Base-by-base conservation (phyloP, 2,113 vertebrate species). In the Corythornis cristatus region DNA sequence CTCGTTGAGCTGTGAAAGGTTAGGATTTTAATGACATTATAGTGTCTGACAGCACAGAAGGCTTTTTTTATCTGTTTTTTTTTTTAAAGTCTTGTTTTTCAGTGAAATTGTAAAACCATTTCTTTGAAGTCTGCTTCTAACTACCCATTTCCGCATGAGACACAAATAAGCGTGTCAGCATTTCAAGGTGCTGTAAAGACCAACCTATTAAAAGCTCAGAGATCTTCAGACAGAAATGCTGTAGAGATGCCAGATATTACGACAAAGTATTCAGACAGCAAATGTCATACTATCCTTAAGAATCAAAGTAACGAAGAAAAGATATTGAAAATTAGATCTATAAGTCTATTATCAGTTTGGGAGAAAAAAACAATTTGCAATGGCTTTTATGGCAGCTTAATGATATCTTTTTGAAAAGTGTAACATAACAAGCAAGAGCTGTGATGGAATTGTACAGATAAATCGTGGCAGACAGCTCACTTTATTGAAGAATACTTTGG, bases 291-390 rank as follows among this genome's bases (percentile, higher is more conserved):
- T 87, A 64, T 92, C 60, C 78, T 95, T 96, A 95, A 92, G 94
- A 95, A 94, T 91, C 72, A 94, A 94, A 91, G 94, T 93, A 91
- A 96, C 86, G 92, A 93, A 96, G 93, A 93, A 82, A 83, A 73
- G 84, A 76, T 60, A 56, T 94, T 58, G 93, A 83, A 91, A 92
- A 93, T 95, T 92, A 95, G 78, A 85, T 92, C 89, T 93, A 3
- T 91, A 96, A 61, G 89, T 85, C 90, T 95, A 76, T 95, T 93
- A 95, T 87, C 83, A 90, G 81, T 95, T 93, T 92, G 90, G 78
- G 91, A 89, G 82, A 42, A 92, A 93, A 95, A 89, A 96, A 79
- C 84, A 85, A 92, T 93, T 94, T 95, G 81, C 6, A 6, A 76
- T 95, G 89, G 74, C 81, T 96, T 92, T 92, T 94, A 83, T 88